Evolutionary conservation across 1,140 invertebrate genomes (phyloP).

Genomic region (Drosophila kanapiae): DNA sequence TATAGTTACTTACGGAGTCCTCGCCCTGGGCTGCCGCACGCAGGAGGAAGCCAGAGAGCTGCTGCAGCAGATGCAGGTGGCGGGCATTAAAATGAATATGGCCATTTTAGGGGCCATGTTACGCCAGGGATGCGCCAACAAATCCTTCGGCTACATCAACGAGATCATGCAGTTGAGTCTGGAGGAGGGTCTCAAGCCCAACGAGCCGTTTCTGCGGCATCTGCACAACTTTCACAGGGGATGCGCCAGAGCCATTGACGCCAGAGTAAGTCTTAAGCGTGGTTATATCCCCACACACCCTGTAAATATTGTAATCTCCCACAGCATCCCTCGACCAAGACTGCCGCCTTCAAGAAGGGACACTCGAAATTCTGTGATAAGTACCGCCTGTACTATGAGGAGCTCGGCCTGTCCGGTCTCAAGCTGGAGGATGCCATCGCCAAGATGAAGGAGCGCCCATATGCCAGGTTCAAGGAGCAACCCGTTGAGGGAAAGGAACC

Average conservation of each 20-base stretch:
- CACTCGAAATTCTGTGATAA: conserved; percentile 86
- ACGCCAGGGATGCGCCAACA: conserved; percentile 86
- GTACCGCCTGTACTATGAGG: conserved; percentile 86
- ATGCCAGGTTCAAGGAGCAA: conserved; percentile 86
- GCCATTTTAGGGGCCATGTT: conserved; percentile 91
- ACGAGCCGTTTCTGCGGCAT: conserved; percentile 86
- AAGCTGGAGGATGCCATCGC: conserved; percentile 85
- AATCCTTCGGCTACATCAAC: conserved; percentile 89
- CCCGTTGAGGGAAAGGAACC: conserved; percentile 69
- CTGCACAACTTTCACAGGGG: conserved; percentile 86
- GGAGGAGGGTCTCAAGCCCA: conserved; percentile 87
- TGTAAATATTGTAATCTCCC: not conserved
- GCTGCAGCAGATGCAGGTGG: conserved; percentile 89
- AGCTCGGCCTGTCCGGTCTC: conserved; percentile 85
- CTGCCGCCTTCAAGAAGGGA: conserved; percentile 74
- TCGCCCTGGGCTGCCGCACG: conserved; percentile 91
- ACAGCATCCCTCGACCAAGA: conserved; percentile 73
- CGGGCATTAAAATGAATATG: conserved; percentile 89
- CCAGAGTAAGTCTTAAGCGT: conserved; percentile 83
- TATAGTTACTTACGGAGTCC: conserved; percentile 93
- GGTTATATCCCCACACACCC: too few relatives aligned
- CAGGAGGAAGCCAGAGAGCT: conserved; percentile 88
- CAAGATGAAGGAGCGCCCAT: conserved; percentile 86
- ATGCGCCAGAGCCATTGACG: conserved; percentile 84
- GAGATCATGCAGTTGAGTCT: conserved; percentile 89